phyloP scores from a whole-genome alignment of 2,888 invertebrate genomes.

The Chrysina gloriosa region DNA sequence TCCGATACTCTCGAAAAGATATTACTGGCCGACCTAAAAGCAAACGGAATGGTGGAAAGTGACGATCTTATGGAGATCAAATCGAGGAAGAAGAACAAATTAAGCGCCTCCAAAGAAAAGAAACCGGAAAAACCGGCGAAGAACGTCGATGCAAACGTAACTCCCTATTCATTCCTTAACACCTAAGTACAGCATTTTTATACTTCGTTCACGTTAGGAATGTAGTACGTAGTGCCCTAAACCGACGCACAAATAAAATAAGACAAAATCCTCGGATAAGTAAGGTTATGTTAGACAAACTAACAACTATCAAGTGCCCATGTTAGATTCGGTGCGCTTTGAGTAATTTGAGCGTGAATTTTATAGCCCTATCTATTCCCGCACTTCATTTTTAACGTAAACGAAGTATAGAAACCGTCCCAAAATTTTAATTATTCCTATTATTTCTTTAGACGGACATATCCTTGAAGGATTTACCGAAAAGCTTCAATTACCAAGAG shows the following conservation, averaged over 20 bases:
- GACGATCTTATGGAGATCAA: slow-evolving; percentile 19
- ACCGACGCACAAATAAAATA: too few relatives aligned
- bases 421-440: too few relatives aligned
- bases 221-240: too few relatives aligned
- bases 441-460: slow-evolving; percentile 27
- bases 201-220: too few relatives aligned
- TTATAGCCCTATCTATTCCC: background rate
- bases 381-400: too few relatives aligned
- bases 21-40: slow-evolving; percentile 50
- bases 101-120: slow-evolving; percentile 5
- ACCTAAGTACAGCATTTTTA: too few relatives aligned
- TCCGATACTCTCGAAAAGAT: slow-evolving; percentile 53
- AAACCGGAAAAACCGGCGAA: slow-evolving; percentile 26
- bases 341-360: too few relatives aligned
- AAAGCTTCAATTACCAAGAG: slow-evolving; percentile 53
- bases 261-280: too few relatives aligned
- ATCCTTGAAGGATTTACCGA: slow-evolving; percentile 42
- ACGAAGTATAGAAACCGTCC: too few relatives aligned
- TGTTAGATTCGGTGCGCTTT: too few relatives aligned
- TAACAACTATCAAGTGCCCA: too few relatives aligned
- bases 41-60: slow-evolving; percentile 46
- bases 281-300: too few relatives aligned
- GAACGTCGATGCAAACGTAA: slow-evolving; percentile 1
- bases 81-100: background rate
- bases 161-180: background rate